Conservation (phyloP, 1,140 invertebrate species). For the Holotrichia oblita region DNA sequence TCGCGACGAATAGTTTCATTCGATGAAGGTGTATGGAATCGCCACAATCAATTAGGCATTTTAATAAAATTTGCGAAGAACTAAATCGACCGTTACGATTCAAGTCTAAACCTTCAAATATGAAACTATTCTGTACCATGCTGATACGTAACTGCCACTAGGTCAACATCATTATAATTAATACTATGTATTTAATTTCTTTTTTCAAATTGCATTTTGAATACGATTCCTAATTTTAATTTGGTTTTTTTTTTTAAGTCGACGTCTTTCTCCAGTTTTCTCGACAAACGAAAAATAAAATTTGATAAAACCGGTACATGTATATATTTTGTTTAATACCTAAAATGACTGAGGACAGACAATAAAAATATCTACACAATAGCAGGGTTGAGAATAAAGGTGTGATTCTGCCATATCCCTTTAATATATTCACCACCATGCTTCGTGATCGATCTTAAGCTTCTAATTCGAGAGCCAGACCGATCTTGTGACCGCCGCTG, state of each 20-base stretch:
- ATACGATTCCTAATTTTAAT: not conserved
- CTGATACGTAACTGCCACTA: not conserved
- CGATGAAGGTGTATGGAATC: not conserved
- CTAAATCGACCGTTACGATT: not conserved
- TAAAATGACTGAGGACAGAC: constrained; percentile 52
- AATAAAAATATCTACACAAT: constrained; percentile 56
- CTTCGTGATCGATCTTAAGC: constrained; percentile 70
- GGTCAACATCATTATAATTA: not conserved
- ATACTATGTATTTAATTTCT: not conserved
- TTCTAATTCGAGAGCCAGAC: constrained; percentile 90
- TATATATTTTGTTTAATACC: constrained; percentile 41
- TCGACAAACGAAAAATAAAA: constrained; percentile 33
- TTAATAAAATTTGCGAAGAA: constrained; percentile 5
- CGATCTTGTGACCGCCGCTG: constrained; percentile 95
- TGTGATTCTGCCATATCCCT: constrained; percentile 32
- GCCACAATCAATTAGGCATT: not conserved
- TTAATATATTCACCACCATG: not conserved
- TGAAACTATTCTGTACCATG: not conserved
- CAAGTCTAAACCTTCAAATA: not conserved
- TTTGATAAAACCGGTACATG: constrained; percentile 38
- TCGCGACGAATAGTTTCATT: not conserved
- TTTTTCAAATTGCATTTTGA: not conserved
- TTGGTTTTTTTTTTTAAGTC: not conserved
- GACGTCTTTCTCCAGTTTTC: not conserved
- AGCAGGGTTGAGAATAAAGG: constrained; percentile 51